Evolutionary conservation across 2,888 invertebrate species (phyloP).

Genomic region (Apamea sordens): DNA sequence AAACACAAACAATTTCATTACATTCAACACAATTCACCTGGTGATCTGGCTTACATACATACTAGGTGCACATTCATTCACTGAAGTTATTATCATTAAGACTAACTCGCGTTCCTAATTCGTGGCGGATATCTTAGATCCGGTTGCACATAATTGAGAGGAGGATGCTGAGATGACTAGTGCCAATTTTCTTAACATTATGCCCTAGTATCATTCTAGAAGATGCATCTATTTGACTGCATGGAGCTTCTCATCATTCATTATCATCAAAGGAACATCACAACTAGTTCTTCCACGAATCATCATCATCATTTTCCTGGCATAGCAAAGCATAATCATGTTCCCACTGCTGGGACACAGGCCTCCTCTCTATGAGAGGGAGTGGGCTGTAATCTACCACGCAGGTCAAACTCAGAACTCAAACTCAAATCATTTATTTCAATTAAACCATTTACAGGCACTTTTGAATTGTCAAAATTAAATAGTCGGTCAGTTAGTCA

Average conservation of each 20-base stretch:
- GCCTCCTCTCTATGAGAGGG: too few relatives aligned
- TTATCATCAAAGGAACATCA: not conserved
- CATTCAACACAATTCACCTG: not conserved
- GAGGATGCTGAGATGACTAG: not conserved
- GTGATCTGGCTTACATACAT: not conserved
- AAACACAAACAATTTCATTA: not conserved
- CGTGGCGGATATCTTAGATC: slow-evolving; percentile 18
- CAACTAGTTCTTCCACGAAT: not conserved
- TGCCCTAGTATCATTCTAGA: not conserved
- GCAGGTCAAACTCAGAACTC: too few relatives aligned
- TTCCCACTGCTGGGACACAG: not conserved
- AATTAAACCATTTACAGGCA: too few relatives aligned
- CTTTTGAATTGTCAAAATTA: too few relatives aligned
- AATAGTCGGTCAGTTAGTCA: too few relatives aligned
- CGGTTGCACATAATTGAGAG: slow-evolving; percentile 19
- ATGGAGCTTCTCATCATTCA: not conserved
- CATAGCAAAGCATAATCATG: not conserved
- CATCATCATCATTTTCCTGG: not conserved
- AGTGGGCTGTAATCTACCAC: too few relatives aligned
- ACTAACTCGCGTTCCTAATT: slow-evolving; percentile 16
- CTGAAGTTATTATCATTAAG: slow-evolving; percentile 21
- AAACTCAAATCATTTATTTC: too few relatives aligned
- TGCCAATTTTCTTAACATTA: not conserved
- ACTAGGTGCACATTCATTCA: not conserved
- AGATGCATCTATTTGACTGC: not conserved